Evolutionary conservation across 1,140 invertebrate species (phyloP), one percentile per base, ranked within the genome.

Genomic region (Drosophila saltans): DNA sequence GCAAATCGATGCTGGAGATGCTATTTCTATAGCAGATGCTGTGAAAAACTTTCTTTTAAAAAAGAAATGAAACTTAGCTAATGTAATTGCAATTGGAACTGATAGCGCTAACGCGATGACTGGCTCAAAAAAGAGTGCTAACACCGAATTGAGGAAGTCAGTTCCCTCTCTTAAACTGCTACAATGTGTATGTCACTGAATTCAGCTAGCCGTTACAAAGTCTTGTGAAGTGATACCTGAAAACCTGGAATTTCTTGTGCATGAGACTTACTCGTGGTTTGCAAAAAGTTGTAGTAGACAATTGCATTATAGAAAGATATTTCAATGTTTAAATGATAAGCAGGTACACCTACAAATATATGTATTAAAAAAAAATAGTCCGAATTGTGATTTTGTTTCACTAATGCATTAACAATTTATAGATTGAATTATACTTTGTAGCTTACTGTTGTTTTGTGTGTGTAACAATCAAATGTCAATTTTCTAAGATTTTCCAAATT

Each of bases 261-360:
- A 36, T n/a, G 65, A 67, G 24, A 67, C 65, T 24, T 41, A 58
- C 36, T 58, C 52, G 8, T 67, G 52, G 65, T 67, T 67, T 58
- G 40, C 56, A 3, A 40, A 58, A 58, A 67, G 65, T 57, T 67
- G n/a, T 41, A 39, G n/a, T 26, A 33, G 65, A 3, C 65, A 67
- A 58, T 36, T 40, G 16, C 40, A 21, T 21, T 67, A 67, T 58
- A 21, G 21, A 66, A 60, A 52, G 59, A 60, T 68, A 26, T 68
- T 52, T 43, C 28, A 68, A 52, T 60, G 33, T 24, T 39, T 55
- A 28, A 68, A 60, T 33, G 30, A 68, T 43, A 55, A 59, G 11
- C 26, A 63, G 60, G 68, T 69, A 61, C 28, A 6, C 39, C 24
- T 48, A 56, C 11, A 43, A 30, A 41, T 43, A 59, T 59, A 59